Conservation (phyloP, 2,113 vertebrate genomes). For the Motacilla alba region DNA sequence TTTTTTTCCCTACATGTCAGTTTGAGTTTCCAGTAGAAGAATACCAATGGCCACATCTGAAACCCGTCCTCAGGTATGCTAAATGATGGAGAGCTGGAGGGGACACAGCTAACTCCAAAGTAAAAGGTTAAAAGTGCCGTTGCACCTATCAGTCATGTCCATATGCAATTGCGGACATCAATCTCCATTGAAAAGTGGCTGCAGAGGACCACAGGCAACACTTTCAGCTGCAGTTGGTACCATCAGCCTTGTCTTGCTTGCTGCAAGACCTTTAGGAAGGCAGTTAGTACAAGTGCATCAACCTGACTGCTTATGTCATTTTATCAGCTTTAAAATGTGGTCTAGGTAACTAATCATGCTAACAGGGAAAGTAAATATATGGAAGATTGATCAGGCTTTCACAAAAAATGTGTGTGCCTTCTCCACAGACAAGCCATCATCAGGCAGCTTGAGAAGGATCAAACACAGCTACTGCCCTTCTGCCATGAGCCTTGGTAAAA, state of each 20-base stretch:
- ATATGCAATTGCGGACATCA: neutral
- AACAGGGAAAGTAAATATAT: neutral
- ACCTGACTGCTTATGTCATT: neutral
- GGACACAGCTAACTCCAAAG: neutral
- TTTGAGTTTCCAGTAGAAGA: neutral
- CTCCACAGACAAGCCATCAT: neutral
- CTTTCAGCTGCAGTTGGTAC: neutral
- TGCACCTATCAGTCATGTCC: neutral
- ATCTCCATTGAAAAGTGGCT: neutral
- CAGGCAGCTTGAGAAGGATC: neutral
- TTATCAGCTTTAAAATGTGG: neutral
- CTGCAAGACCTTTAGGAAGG: neutral
- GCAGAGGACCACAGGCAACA: neutral
- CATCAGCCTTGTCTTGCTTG: rapidly evolving
- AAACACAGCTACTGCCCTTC: neutral
- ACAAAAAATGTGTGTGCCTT: neutral
- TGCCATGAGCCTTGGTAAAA: neutral
- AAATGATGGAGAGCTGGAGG: neutral
- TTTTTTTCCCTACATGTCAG: neutral
- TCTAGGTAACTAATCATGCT: neutral
- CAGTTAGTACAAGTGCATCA: neutral
- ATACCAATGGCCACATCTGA: neutral
- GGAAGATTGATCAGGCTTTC: neutral
- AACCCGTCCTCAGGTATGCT: neutral
- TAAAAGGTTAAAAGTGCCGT: neutral